Conservation (phyloP, 1,140 invertebrate species). For the Mylabris phalerata region DNA sequence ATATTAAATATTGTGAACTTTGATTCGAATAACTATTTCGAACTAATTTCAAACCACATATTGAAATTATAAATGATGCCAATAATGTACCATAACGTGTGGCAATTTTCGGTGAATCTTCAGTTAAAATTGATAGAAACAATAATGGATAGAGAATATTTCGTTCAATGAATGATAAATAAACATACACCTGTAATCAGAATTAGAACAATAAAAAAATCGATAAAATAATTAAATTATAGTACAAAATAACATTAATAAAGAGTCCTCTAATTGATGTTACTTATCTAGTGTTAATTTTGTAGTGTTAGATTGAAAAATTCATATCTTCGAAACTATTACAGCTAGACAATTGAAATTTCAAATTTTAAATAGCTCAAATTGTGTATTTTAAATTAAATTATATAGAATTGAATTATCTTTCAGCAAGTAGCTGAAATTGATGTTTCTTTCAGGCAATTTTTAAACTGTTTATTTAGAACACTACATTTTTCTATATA, state of each 20-base stretch:
- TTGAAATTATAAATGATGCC: conserved; percentile 77
- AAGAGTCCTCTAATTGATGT: too few relatives aligned
- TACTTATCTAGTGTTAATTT: too few relatives aligned
- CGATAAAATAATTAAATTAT: not conserved
- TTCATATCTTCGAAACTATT: too few relatives aligned
- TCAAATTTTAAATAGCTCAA: too few relatives aligned
- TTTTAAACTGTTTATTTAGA: too few relatives aligned
- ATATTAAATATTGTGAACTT: conserved; percentile 83
- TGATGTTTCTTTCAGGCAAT: too few relatives aligned
- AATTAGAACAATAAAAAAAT: conserved; percentile 45
- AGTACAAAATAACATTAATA: not conserved
- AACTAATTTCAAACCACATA: conserved; percentile 85
- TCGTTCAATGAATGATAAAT: conserved; percentile 84
- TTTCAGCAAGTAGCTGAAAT: too few relatives aligned
- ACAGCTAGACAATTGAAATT: too few relatives aligned
- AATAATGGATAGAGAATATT: conserved; percentile 89
- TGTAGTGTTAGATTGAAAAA: too few relatives aligned
- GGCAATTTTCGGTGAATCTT: conserved; percentile 69
- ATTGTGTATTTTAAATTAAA: too few relatives aligned
- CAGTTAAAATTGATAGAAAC: conserved; percentile 81
- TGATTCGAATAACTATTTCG: conserved; percentile 88
- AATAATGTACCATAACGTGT: conserved; percentile 68
- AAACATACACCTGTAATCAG: conserved; percentile 58
- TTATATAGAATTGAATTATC: too few relatives aligned
- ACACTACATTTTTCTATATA: too few relatives aligned